Conservation (phyloP, 2,888 invertebrate species). For the Mimachlamys varia region DNA sequence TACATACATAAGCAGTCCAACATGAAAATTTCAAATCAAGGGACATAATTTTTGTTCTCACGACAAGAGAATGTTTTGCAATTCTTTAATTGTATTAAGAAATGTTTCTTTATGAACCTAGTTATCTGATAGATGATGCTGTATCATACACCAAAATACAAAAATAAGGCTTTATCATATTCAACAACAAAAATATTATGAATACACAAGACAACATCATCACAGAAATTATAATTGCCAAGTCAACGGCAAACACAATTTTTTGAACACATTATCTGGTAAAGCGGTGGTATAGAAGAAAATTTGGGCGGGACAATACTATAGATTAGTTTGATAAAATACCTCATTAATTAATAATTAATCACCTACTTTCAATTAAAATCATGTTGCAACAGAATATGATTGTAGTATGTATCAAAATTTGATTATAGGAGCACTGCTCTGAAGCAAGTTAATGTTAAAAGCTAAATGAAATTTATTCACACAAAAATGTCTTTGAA, state of each 20-base stretch:
- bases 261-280: slow-evolving; percentile 8
- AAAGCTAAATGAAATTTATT: too few species aligned
- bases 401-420: background rate
- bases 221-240: too few species aligned
- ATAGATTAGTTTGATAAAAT: background rate
- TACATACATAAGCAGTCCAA: too few species aligned
- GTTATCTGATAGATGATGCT: too few species aligned
- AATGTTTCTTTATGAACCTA: too few species aligned
- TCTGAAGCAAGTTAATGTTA: too few species aligned
- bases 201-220: background rate
- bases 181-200: background rate
- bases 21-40: background rate
- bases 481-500: too few species aligned
- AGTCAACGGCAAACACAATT: background rate
- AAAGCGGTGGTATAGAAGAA: background rate
- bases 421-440: background rate
- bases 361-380: background rate
- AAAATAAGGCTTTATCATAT: background rate
- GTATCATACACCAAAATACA: too few species aligned
- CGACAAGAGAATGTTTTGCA: too few species aligned
- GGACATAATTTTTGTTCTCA: background rate
- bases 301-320: background rate
- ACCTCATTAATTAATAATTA: background rate
- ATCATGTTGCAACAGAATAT: background rate
- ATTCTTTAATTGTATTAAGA: too few species aligned